These are phyloP conservation scores for Platyscapa corneri DNA, from an alignment of 1,140 invertebrate species.

Conservation along the genomic window DNA sequence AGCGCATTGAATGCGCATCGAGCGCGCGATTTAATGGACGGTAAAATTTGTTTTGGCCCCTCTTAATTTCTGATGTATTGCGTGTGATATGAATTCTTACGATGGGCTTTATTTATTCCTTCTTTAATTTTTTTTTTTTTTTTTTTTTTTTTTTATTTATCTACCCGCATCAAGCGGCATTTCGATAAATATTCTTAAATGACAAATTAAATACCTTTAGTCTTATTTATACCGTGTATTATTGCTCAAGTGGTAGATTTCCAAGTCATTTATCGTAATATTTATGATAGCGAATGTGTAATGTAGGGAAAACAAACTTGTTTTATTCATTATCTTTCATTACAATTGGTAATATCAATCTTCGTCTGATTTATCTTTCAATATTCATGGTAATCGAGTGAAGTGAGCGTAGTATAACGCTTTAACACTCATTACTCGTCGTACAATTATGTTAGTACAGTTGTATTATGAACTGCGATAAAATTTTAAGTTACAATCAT, in stretches of 20 bases:
- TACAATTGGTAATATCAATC: neutral
- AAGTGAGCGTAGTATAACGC: neutral
- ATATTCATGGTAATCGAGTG: neutral
- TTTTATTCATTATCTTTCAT: neutral
- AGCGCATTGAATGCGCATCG: slow-evolving; percentile 4
- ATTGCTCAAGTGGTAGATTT: neutral
- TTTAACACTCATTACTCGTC: neutral
- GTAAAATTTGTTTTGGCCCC: slow-evolving; percentile 31
- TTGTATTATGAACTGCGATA: neutral
- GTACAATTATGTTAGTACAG: too few species aligned
- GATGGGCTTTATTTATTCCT: neutral
- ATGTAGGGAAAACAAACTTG: neutral
- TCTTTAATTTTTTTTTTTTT: neutral
- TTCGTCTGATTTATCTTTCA: neutral
- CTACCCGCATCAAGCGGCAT: neutral
- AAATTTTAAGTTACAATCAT: neutral
- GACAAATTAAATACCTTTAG: neutral
- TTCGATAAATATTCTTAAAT: neutral
- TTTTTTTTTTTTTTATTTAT: neutral
- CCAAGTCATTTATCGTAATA: neutral
- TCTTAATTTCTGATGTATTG: slow-evolving; percentile 3
- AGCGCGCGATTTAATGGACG: slow-evolving; percentile 28
- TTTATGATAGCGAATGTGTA: neutral
- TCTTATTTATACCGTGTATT: neutral
- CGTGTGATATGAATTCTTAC: neutral